Evolutionary conservation across 2,113 vertebrate species (phyloP).

Genomic region (Varanus salvator): DNA sequence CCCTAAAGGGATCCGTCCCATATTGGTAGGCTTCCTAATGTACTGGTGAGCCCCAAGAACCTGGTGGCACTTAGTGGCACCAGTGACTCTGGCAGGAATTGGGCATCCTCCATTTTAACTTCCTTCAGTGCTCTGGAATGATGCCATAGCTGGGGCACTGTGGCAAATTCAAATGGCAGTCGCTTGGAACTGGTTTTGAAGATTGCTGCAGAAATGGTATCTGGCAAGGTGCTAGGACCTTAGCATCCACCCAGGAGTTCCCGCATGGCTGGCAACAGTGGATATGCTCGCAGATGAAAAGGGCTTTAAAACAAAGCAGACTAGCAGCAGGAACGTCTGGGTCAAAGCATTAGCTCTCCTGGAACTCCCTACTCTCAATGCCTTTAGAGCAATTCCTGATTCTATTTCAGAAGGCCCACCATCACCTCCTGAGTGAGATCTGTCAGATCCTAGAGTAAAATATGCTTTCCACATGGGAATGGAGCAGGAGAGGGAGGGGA

Average conservation of each 20-base stretch:
- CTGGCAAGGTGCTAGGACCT: neutral
- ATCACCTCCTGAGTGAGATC: constrained; percentile 15
- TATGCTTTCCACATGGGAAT: constrained; percentile 5
- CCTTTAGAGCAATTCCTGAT: neutral
- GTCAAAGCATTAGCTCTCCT: neutral
- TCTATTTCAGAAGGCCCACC: constrained; percentile 26
- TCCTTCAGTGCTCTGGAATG: neutral
- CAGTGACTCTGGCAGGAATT: no score
- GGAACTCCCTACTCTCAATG: neutral
- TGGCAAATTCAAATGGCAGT: neutral
- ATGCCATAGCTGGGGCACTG: neutral
- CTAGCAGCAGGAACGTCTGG: neutral
- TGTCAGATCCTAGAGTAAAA: constrained; percentile 1
- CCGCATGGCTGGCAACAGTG: neutral
- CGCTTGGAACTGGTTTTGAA: neutral
- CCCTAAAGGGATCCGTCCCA: no score
- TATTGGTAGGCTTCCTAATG: no score
- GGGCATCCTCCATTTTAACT: no score
- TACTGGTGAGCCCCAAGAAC: no score
- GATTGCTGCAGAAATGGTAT: no score
- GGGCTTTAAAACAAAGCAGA: neutral
- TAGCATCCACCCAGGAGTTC: neutral
- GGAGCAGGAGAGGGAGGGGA: neutral
- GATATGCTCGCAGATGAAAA: neutral
- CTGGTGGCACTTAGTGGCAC: no score